phyloP scores from a whole-genome alignment of 64 coral and sea anemone species.

The Pachyseris speciosa region DNA sequence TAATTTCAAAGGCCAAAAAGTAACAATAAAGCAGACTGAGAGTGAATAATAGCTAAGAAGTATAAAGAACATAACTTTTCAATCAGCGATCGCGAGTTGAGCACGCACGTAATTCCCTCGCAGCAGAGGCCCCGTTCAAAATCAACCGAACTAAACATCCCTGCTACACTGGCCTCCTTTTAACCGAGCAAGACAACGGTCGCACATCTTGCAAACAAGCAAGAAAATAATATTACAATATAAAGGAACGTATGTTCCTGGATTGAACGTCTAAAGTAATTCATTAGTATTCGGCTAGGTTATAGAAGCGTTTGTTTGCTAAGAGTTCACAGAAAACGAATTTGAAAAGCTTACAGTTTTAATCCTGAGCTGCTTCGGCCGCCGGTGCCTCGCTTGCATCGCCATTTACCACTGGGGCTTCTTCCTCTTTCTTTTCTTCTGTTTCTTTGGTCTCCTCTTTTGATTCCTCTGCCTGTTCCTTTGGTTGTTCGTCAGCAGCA shows the following conservation, averaged over 20 bases:
- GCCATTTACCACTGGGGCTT: constrained; percentile 41
- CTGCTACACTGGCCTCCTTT: neutral
- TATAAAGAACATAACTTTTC: constrained; percentile 4
- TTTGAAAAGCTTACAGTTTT: constrained; percentile 89
- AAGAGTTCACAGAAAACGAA: constrained; percentile 85
- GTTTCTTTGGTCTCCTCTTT: constrained; percentile 57
- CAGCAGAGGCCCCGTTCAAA: constrained; percentile 18
- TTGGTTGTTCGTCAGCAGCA: constrained; percentile 45
- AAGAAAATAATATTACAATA: constrained; percentile 48
- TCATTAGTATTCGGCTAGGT: constrained; percentile 38
- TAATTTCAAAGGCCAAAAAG: neutral
- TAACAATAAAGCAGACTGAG: neutral
- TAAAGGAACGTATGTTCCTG: constrained; percentile 5
- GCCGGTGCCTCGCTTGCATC: constrained; percentile 64
- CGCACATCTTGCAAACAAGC: constrained; percentile 28
- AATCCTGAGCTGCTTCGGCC: constrained; percentile 76
- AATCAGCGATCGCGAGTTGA: constrained; percentile 8
- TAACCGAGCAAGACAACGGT: neutral
- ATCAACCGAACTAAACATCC: neutral
- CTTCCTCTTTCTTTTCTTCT: constrained; percentile 64
- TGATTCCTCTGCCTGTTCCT: constrained; percentile 52
- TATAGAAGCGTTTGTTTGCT: constrained; percentile 63
- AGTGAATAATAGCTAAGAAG: constrained; percentile 43
- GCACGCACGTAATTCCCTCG: constrained; percentile 6
- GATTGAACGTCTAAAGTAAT: constrained; percentile 52